These are phyloP conservation scores for Apodemus speciosus DNA, from an alignment of 2,113 vertebrate species.

Conservation along the genomic window DNA sequence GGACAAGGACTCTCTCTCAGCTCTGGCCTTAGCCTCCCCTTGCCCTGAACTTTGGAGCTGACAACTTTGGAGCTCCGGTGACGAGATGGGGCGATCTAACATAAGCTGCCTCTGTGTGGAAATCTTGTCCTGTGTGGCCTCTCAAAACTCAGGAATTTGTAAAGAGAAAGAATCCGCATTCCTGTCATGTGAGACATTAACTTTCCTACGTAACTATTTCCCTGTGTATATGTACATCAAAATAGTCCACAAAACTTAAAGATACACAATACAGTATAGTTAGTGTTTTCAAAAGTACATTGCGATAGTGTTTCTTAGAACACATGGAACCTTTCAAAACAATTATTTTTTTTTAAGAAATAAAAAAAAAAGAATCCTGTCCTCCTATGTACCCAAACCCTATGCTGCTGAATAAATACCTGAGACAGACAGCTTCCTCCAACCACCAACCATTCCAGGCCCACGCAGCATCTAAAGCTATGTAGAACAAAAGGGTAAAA, in stretches of 20 bases:
- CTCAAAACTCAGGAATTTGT: background rate
- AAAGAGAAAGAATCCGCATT: background rate
- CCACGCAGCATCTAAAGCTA: background rate
- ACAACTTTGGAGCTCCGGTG: background rate
- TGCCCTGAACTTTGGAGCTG: background rate
- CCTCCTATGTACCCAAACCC: background rate
- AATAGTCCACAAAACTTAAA: background rate
- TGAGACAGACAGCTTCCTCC: background rate
- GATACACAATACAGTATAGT: background rate
- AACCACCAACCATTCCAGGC: background rate
- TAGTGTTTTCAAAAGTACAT: background rate
- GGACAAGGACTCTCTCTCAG: background rate
- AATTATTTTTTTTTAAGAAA: background rate
- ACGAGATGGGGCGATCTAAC: background rate
- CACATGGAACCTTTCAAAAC: background rate
- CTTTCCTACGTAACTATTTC: background rate
- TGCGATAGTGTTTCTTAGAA: background rate
- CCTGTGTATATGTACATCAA: background rate
- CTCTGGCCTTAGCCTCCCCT: background rate
- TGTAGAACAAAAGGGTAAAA: slow-evolving; percentile 6
- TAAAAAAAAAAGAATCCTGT: background rate
- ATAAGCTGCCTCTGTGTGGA: background rate
- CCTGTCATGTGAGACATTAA: background rate
- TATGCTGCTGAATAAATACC: background rate
- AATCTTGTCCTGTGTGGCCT: background rate